Evolutionary conservation across 2,797 vertebrate genomes (phyloP).

Genomic region (Masticophis lateralis): DNA sequence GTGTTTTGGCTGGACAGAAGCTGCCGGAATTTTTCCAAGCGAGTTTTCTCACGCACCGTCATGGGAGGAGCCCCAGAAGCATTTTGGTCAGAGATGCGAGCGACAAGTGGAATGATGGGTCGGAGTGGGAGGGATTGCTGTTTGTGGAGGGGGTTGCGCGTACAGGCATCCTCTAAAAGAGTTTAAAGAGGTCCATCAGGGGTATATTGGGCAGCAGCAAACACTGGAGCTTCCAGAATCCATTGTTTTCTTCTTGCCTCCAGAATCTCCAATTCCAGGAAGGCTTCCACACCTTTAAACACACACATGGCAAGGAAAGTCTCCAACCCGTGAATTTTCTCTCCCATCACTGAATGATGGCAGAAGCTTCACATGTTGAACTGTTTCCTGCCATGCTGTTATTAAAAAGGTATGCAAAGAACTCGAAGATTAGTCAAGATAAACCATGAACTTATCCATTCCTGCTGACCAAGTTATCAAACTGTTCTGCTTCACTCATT

Average conservation of each 20-base stretch:
- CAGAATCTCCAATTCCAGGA: neutral
- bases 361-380: neutral
- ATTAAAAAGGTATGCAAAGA: neutral
- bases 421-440: neutral
- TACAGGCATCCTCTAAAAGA: conserved; percentile 70
- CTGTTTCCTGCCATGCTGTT: neutral
- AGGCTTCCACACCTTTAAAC: neutral
- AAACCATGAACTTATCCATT: neutral
- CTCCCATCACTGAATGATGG: neutral
- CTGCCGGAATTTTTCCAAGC: conserved; percentile 92
- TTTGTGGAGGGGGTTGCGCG: conserved; percentile 83
- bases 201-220: neutral
- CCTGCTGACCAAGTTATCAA: neutral
- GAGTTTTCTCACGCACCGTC: conserved; percentile 92
- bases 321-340: neutral
- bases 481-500: neutral
- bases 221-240: neutral
- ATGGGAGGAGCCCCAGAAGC: conserved; percentile 93
- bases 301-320: neutral
- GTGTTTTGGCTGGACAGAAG: conserved; percentile 91
- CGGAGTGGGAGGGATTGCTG: conserved; percentile 90
- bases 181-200: conserved; percentile 29
- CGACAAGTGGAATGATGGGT: conserved; percentile 91
- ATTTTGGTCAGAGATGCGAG: conserved; percentile 97
- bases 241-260: neutral